Conservation (phyloP, 2,888 invertebrate species). For the Ypsolopha sequella region DNA sequence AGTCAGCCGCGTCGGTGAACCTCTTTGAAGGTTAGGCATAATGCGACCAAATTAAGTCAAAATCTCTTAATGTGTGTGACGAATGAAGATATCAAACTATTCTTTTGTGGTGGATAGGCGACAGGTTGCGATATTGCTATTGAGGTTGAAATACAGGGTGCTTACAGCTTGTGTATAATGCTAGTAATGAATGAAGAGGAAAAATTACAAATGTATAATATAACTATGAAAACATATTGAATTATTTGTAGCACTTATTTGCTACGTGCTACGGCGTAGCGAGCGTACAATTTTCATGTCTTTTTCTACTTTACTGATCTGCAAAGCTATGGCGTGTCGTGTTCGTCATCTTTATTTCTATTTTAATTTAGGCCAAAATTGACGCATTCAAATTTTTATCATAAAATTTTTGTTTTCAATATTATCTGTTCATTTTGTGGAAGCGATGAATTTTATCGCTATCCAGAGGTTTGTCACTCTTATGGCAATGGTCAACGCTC, state of each 20-base stretch:
- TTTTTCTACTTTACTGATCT: no score
- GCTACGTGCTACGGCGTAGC: no score
- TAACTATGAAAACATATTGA: not conserved
- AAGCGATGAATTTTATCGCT: no score
- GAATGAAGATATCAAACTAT: constrained; percentile 66
- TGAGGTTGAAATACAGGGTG: not conserved
- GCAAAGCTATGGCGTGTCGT: no score
- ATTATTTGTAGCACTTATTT: no score
- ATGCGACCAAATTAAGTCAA: constrained; percentile 59
- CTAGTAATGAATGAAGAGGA: not conserved
- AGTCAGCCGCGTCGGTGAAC: not conserved
- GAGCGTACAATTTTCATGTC: no score
- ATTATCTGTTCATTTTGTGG: no score
- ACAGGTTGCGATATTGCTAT: not conserved
- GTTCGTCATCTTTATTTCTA: no score
- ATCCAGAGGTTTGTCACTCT: no score
- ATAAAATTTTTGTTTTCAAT: no score
- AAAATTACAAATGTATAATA: not conserved
- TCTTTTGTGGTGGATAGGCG: constrained; percentile 25
- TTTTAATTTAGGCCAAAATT: not conserved
- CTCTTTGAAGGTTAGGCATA: constrained; percentile 21
- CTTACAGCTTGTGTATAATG: not conserved
- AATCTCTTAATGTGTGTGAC: constrained; percentile 59
- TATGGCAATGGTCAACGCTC: no score
- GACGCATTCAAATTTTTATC: no score